Conservation (phyloP, 2,797 vertebrate species). For the Hephaestus fuliginosus region DNA sequence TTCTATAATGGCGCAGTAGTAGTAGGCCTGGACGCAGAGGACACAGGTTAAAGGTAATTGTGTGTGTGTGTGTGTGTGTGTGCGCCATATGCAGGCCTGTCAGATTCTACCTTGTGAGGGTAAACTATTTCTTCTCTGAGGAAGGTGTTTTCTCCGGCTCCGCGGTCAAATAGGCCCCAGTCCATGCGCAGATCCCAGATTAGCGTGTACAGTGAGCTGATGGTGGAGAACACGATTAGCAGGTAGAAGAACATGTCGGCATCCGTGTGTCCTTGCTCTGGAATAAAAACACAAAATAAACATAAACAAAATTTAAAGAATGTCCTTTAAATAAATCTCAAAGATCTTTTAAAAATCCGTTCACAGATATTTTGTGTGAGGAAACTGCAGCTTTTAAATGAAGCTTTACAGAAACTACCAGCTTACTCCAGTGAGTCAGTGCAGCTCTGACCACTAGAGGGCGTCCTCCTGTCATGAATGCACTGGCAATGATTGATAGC, state of each 20-base stretch:
- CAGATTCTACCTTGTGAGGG: slow-evolving; percentile 92
- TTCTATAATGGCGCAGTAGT: slow-evolving; percentile 97
- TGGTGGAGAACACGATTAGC: slow-evolving; percentile 92
- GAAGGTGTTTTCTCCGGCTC: slow-evolving; percentile 98
- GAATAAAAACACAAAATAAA: slow-evolving; percentile 39
- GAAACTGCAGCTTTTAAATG: background rate
- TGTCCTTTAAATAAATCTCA: background rate
- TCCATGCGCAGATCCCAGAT: slow-evolving; percentile 99
- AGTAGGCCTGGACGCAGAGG: slow-evolving; percentile 90
- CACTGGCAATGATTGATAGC: background rate
- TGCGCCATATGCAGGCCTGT: background rate
- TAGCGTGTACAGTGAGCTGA: slow-evolving; percentile 97
- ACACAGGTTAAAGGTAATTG: slow-evolving; percentile 1
- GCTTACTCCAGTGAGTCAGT: background rate
- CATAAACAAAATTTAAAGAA: background rate
- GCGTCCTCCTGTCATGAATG: slow-evolving; percentile 52
- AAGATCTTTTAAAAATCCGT: background rate
- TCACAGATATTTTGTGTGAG: background rate
- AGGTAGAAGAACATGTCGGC: slow-evolving; percentile 96
- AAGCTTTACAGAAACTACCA: background rate
- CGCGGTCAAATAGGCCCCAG: slow-evolving; percentile 98
- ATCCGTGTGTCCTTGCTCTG: slow-evolving; percentile 92
- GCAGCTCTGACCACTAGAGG: slow-evolving; percentile 74
- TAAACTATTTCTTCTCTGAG: slow-evolving; percentile 98
- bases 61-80: background rate